Percentiles rank a stretch among this genome's conserved stretches.
Evolutionary conservation across 2,797 vertebrate species (phyloP).

Genomic region (Trachops cirrhosus): DNA sequence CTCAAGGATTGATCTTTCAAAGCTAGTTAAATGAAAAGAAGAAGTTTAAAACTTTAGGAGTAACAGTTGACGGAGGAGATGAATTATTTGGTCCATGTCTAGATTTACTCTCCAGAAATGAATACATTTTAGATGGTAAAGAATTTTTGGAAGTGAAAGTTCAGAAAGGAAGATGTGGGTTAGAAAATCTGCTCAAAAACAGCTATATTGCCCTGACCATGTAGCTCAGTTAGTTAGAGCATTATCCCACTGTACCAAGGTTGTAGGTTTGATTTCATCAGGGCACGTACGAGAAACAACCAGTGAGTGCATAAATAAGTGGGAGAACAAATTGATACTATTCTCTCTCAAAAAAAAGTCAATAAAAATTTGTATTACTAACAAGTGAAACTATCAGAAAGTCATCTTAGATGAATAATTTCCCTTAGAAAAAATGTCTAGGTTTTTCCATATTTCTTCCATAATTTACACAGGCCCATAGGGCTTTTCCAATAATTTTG

Average conservation of each 20-base stretch:
- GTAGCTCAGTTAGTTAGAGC: not conserved
- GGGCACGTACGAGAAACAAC: not conserved
- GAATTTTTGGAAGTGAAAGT: not conserved
- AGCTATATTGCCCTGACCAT: not conserved
- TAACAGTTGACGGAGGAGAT: not conserved
- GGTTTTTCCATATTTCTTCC: not conserved
- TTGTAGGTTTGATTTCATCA: not conserved
- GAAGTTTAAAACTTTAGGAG: not conserved
- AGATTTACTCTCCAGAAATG: not conserved
- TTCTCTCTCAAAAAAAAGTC: not conserved
- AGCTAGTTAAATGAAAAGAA: slow-evolving; percentile 17
- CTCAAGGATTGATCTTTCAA: not conserved
- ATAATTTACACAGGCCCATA: not conserved
- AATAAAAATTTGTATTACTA: not conserved
- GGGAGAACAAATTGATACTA: not conserved
- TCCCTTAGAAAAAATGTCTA: not conserved
- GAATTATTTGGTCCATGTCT: not conserved
- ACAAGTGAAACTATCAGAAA: not conserved
- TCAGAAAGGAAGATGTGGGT: not conserved
- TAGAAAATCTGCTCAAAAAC: slow-evolving; percentile 21
- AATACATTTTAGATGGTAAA: not conserved
- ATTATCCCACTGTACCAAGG: not conserved
- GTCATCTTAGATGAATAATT: not conserved
- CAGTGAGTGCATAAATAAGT: not conserved
- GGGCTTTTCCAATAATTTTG: not conserved